phyloP scores from a whole-genome alignment of 2,888 invertebrate genomes.

The Troides oblongomaculatus region DNA sequence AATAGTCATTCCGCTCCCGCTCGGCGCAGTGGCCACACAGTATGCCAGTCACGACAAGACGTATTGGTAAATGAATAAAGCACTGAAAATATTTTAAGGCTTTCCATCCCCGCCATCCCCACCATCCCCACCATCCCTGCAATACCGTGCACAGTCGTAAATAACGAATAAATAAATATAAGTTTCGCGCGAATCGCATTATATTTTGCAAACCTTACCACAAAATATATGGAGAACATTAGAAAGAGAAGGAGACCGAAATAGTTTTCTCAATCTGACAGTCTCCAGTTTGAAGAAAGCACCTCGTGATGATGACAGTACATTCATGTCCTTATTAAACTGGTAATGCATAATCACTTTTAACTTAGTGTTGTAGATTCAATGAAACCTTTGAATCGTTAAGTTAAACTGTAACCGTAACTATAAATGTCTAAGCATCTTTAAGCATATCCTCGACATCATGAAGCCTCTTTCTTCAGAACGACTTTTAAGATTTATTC shows the following conservation, averaged over 20 bases:
- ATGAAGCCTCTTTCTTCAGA: neutral
- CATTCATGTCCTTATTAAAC: too few species aligned
- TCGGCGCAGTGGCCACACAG: constrained; percentile 14
- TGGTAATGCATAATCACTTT: too few species aligned
- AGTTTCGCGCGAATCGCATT: constrained; percentile 12
- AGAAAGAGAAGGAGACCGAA: too few species aligned
- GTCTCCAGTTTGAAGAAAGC: neutral
- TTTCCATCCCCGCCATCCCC: constrained; percentile 4
- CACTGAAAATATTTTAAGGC: constrained; percentile 31
- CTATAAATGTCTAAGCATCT: neutral
- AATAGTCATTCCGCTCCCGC: constrained; percentile 10
- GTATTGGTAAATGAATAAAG: constrained; percentile 31
- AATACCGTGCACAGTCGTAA: constrained; percentile 23
- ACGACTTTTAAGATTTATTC: neutral
- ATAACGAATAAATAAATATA: constrained; percentile 29
- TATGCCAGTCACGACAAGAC: constrained; percentile 31
- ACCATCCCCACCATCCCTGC: neutral
- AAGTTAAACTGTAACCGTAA: neutral
- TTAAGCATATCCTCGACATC: neutral
- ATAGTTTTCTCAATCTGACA: neutral
- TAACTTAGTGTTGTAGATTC: too few species aligned
- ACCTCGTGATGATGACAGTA: neutral
- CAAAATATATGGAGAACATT: too few species aligned
- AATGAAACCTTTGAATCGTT: too few species aligned
- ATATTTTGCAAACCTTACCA: too few species aligned